phyloP scores from a whole-genome alignment of 2,888 invertebrate genomes.

The Esperia sulphurella region DNA sequence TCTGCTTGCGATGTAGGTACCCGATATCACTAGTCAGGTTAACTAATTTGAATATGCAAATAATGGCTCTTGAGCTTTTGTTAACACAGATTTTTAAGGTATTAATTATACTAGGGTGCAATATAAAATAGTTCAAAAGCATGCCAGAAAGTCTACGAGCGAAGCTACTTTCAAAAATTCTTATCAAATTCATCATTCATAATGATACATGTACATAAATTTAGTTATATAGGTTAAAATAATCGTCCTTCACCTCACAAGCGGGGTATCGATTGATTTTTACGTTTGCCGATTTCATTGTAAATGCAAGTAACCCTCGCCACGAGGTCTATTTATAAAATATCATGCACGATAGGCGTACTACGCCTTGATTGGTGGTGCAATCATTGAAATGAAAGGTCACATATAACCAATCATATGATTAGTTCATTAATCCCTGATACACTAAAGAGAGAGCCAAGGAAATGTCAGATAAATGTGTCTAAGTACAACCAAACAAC shows the following conservation, averaged over 20 bases:
- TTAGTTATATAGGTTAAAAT: neutral
- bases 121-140: too few species aligned
- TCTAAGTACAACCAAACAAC: neutral
- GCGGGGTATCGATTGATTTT: conserved; percentile 30
- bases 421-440: neutral
- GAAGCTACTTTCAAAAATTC: too few species aligned
- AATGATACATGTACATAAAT: neutral
- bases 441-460: neutral
- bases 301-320: conserved; percentile 31
- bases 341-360: conserved; percentile 19
- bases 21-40: too few species aligned
- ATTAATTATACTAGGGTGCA: too few species aligned
- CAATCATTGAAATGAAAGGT: neutral
- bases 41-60: too few species aligned
- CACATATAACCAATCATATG: conserved; percentile 1
- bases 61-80: too few species aligned
- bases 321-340: conserved; percentile 30
- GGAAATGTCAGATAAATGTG: neutral
- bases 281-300: conserved; percentile 35
- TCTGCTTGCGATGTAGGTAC: too few species aligned
- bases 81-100: too few species aligned
- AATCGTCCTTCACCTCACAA: conserved; percentile 18
- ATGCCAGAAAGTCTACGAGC: too few species aligned
- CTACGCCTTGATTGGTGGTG: conserved; percentile 16
- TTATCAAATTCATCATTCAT: too few species aligned